Percentiles rank a stretch among this genome's conserved stretches.
Evolutionary conservation across 2,113 vertebrate genomes (phyloP).

Genomic region (Laticauda colubrina): DNA sequence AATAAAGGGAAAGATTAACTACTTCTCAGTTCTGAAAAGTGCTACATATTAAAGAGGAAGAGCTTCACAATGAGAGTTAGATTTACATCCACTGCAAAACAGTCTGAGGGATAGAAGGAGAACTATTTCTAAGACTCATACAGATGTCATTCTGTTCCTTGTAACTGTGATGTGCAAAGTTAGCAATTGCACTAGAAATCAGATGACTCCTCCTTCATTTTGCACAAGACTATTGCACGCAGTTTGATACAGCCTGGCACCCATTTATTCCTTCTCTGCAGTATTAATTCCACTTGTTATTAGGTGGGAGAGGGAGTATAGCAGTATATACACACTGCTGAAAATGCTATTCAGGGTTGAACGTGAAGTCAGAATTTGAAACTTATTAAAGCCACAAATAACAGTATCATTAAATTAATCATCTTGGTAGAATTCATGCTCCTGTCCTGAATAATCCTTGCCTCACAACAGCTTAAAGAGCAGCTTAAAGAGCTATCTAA

Average conservation of each 20-base stretch:
- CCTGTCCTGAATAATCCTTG: neutral
- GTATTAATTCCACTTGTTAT: neutral
- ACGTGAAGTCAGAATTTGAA: neutral
- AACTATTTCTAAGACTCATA: neutral
- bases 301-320: neutral
- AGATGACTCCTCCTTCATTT: neutral
- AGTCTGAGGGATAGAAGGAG: neutral
- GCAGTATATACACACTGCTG: neutral
- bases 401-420: neutral
- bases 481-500: neutral
- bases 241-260: neutral
- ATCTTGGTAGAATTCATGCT: neutral
- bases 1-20: conserved; percentile 6
- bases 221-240: neutral
- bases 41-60: neutral
- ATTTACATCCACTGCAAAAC: neutral
- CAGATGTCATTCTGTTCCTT: neutral
- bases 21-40: neutral
- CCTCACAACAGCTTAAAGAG: neutral
- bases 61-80: neutral
- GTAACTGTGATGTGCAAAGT: neutral
- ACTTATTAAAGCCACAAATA: neutral
- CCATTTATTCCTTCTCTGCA: neutral
- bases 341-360: neutral
- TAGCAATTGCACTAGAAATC: neutral